These are phyloP conservation scores for Pyrrhosoma nymphula DNA, from an alignment of 2,888 invertebrate genomes.

Conservation along the genomic window DNA sequence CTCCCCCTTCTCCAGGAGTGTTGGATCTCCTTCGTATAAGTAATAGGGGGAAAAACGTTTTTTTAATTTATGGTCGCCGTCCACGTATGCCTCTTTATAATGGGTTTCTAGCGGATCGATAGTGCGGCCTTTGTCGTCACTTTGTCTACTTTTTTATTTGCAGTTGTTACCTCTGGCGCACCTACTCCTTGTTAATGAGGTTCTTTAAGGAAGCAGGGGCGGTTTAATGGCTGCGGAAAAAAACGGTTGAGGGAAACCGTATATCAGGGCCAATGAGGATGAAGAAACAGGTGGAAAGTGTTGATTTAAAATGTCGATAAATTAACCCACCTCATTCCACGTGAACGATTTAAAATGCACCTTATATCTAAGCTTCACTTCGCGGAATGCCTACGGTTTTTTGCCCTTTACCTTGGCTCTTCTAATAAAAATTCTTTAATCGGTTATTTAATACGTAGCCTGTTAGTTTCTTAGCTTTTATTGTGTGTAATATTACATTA, in stretches of 20 bases:
- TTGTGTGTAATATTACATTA: no score
- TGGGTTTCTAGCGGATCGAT: slow-evolving; percentile 4
- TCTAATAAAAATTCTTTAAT: no score
- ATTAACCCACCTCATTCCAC: background rate
- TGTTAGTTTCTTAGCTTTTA: no score
- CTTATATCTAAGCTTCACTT: background rate
- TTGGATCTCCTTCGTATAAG: background rate
- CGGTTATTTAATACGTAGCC: no score
- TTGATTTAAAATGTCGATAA: slow-evolving; percentile 24
- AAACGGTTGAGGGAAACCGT: slow-evolving; percentile 40
- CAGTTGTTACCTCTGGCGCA: background rate
- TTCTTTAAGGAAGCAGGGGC: background rate
- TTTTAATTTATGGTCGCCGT: slow-evolving; percentile 10
- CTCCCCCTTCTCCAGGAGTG: background rate
- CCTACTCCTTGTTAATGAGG: slow-evolving; percentile 27
- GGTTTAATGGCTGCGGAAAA: background rate
- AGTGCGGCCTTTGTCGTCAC: background rate
- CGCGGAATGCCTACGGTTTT: background rate
- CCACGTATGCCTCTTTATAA: background rate
- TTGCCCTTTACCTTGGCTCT: no score
- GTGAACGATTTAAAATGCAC: background rate
- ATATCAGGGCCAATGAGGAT: background rate
- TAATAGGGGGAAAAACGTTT: background rate
- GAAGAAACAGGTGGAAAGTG: slow-evolving; percentile 20
- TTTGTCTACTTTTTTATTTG: slow-evolving; percentile 19